Evolutionary conservation across 2,888 invertebrate species (phyloP).

Genomic region (Colletes collaris): DNA sequence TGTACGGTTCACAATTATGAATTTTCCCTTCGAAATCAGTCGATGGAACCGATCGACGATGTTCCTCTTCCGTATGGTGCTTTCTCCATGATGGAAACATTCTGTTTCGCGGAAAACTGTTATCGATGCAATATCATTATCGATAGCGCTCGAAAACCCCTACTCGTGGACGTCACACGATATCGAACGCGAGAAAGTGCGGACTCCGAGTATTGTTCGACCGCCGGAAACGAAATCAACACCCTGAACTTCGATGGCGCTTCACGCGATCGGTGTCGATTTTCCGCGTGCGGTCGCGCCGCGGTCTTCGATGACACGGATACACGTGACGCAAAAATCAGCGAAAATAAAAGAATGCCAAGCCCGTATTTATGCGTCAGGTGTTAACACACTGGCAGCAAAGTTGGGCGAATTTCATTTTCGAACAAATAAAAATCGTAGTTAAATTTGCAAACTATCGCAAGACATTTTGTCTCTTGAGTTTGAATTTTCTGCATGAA

Average conservation of each 20-base stretch:
- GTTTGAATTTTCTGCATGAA: too few species aligned
- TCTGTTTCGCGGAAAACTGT: constrained; percentile 6
- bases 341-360: background rate
- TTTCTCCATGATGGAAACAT: background rate
- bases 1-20: background rate
- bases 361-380: background rate
- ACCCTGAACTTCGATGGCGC: constrained; percentile 41
- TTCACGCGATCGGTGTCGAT: constrained; percentile 56
- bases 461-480: too few species aligned
- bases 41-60: background rate
- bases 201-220: constrained; percentile 31
- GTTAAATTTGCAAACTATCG: too few species aligned
- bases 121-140: constrained; percentile 16
- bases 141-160: constrained; percentile 16
- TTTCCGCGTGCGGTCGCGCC: constrained; percentile 39
- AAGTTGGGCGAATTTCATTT: too few species aligned
- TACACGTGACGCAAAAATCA: constrained; percentile 35
- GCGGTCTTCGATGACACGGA: constrained; percentile 31
- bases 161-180: constrained; percentile 27
- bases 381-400: background rate
- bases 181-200: constrained; percentile 46
- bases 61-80: background rate
- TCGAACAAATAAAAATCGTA: too few species aligned
- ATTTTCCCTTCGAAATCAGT: background rate
- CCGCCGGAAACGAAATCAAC: constrained; percentile 53